Evolutionary conservation across 2,113 vertebrate species (phyloP).

Genomic region (Platysteira castanea): DNA sequence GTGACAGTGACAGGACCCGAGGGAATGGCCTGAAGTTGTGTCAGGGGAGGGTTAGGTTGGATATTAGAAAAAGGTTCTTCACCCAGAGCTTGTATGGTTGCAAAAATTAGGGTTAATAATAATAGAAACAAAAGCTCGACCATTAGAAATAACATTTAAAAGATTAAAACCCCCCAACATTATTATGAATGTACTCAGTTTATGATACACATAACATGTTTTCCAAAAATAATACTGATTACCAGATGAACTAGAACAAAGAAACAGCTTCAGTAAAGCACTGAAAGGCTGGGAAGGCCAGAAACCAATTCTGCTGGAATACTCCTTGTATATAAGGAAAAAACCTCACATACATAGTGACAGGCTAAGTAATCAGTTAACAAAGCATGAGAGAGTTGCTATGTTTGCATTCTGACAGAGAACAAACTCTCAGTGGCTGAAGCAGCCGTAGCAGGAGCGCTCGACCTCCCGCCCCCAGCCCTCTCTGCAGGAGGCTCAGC

Average conservation of each 20-base stretch:
- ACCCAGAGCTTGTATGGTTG: not conserved
- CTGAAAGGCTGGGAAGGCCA: not conserved
- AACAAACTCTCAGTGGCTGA: not conserved
- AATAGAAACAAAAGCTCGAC: not conserved
- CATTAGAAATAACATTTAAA: not conserved
- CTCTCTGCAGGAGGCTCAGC: not conserved
- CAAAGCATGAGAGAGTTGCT: not conserved
- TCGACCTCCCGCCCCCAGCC: not conserved
- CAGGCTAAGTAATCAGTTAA: not conserved
- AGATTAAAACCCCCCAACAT: too few species aligned
- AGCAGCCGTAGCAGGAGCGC: too few species aligned
- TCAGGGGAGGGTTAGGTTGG: not conserved
- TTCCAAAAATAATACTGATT: not conserved
- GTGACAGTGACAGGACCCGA: not conserved
- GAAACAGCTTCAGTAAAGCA: not conserved
- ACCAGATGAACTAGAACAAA: not conserved
- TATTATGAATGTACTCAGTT: not conserved
- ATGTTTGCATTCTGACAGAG: not conserved
- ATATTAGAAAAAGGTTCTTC: not conserved
- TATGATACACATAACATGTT: not conserved
- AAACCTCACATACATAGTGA: accelerated
- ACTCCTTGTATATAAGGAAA: not conserved
- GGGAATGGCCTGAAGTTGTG: not conserved
- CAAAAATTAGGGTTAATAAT: not conserved
- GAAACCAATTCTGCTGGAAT: not conserved